A percentile compares a stretch with the other conserved stretches of the same genome.
phyloP scores from a whole-genome alignment of 1,140 invertebrate species.

The Platorchestia sp. region DNA sequence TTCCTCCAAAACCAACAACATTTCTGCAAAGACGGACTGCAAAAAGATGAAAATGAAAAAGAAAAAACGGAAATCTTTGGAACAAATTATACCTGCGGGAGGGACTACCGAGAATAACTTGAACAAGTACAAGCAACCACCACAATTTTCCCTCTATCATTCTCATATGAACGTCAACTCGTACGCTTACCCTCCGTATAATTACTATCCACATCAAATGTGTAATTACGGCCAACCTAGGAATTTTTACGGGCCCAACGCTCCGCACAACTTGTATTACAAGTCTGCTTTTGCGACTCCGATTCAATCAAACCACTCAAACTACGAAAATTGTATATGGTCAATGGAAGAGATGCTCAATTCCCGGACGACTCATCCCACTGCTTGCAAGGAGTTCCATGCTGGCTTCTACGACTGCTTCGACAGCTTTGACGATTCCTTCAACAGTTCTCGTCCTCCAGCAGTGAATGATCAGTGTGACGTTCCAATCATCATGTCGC shows the following conservation, averaged over 20 bases:
- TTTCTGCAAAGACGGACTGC: background rate
- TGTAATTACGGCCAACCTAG: conserved; percentile 2
- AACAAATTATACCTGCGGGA: background rate
- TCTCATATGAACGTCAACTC: background rate
- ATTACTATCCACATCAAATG: background rate
- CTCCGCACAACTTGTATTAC: background rate
- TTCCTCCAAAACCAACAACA: background rate
- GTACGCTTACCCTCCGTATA: background rate
- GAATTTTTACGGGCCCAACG: background rate
- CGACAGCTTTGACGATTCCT: background rate
- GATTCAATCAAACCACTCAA: background rate
- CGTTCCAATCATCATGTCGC: conserved; percentile 25
- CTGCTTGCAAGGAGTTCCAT: background rate
- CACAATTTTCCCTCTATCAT: conserved; percentile 23
- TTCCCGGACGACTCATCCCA: background rate
- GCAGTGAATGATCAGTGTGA: background rate
- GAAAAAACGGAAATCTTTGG: background rate
- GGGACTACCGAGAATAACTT: background rate
- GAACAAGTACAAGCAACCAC: background rate
- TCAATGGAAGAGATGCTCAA: conserved; percentile 4
- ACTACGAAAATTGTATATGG: background rate
- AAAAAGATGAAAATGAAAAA: conserved; percentile 23
- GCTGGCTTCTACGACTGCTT: background rate
- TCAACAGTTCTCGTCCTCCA: no score
- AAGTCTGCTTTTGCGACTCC: background rate